phyloP scores from a whole-genome alignment of 2,888 invertebrate genomes.

The Aelia acuminata region DNA sequence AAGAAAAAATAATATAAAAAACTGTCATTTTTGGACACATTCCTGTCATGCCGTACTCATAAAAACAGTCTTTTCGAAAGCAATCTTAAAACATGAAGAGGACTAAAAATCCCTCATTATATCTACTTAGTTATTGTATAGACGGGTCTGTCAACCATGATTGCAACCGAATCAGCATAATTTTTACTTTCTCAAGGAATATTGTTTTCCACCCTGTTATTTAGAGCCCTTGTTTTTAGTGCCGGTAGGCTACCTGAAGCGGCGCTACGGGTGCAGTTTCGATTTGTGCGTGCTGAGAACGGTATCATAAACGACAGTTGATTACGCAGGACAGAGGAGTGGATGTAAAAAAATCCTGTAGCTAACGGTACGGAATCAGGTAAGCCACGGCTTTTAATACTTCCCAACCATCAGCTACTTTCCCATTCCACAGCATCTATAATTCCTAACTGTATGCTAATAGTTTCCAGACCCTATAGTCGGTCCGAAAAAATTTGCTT shows the following conservation, averaged over 20 bases:
- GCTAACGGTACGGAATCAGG: neutral
- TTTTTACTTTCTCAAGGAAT: conserved; percentile 48
- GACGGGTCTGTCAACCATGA: conserved; percentile 30
- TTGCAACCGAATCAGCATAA: conserved; percentile 22
- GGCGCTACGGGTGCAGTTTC: conserved; percentile 5
- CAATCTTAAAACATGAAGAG: neutral
- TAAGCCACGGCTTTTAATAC: conserved; percentile 7
- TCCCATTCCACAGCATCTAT: conserved; percentile 7
- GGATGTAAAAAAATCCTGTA: neutral
- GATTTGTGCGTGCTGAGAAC: conserved; percentile 41
- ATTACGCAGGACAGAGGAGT: neutral
- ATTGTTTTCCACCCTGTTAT: conserved; percentile 13
- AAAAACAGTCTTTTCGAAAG: conserved; percentile 7
- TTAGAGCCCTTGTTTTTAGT: neutral
- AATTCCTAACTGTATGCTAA: conserved; percentile 31
- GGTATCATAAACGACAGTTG: conserved; percentile 24
- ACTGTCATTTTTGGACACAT: conserved; percentile 12
- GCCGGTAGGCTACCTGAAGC: conserved; percentile 3
- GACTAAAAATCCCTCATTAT: conserved; percentile 11
- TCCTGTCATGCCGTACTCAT: neutral
- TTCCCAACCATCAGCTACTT: neutral
- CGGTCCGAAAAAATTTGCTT: neutral
- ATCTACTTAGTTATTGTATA: neutral
- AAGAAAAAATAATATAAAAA: neutral
- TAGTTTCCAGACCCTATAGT: neutral